A percentile compares a stretch with the other conserved stretches of the same genome.
phyloP scores from a whole-genome alignment of 64 coral and sea anemone genomes.

The Actinia tenebrosa region DNA sequence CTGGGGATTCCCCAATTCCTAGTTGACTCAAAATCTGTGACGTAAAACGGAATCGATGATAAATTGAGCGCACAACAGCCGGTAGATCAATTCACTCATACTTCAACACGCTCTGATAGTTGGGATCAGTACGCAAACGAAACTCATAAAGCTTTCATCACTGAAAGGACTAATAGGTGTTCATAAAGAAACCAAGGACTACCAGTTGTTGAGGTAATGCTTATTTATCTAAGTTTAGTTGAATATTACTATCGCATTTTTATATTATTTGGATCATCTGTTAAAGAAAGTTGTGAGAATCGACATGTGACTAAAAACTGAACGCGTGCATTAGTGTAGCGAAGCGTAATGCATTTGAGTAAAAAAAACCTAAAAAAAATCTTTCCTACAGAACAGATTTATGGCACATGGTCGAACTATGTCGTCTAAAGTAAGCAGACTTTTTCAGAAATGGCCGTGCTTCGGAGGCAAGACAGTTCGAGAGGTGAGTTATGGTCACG shows the following conservation, averaged over 20 bases:
- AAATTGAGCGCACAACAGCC: background rate
- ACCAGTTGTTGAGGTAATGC: background rate
- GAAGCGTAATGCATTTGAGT: no score
- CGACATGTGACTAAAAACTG: background rate
- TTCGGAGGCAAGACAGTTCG: constrained; percentile 5
- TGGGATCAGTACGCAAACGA: background rate
- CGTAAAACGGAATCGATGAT: background rate
- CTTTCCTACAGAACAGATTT: background rate
- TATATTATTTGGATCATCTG: background rate
- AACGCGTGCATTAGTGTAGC: no score
- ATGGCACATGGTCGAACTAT: background rate
- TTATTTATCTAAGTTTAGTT: background rate
- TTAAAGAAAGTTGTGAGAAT: background rate
- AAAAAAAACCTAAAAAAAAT: background rate
- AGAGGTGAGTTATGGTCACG: constrained; percentile 4
- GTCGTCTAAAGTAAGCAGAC: constrained; percentile 8
- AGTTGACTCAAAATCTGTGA: background rate
- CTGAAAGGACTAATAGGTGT: background rate
- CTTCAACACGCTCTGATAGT: background rate
- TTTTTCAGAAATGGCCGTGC: constrained; percentile 27
- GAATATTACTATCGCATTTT: background rate
- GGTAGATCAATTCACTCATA: background rate
- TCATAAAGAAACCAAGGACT: background rate
- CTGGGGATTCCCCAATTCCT: constrained; percentile 17
- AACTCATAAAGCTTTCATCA: background rate